These are phyloP conservation scores for Ceratina calcarata DNA, from an alignment of 1,140 invertebrate genomes.

Conservation along the genomic window DNA sequence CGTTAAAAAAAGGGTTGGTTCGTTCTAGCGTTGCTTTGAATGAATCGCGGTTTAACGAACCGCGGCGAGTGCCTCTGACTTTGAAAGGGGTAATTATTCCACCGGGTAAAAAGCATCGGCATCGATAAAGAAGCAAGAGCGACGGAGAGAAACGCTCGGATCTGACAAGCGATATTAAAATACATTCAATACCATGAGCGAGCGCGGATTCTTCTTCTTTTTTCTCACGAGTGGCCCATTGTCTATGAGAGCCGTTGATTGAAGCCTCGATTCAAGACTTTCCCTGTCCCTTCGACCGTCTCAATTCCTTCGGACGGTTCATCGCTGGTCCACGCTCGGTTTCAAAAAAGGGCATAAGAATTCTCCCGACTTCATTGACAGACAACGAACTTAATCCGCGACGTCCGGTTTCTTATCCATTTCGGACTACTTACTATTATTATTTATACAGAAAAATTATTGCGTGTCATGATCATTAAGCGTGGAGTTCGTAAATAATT, in stretches of 20 bases:
- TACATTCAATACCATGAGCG: not conserved
- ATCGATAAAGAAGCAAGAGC: not conserved
- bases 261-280: not conserved
- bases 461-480: too few relatives aligned
- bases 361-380: too few relatives aligned
- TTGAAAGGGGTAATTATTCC: constrained; percentile 23
- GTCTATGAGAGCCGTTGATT: constrained; percentile 8
- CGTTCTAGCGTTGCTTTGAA: not conserved
- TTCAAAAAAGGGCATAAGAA: too few relatives aligned
- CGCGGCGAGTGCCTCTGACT: not conserved
- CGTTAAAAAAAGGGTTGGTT: not conserved
- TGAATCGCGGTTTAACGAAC: constrained; percentile 44
- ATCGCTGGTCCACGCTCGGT: too few relatives aligned
- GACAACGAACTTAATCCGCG: not conserved
- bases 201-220: not conserved
- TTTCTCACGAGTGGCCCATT: not conserved
- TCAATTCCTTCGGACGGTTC: too few relatives aligned
- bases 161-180: constrained; percentile 33
- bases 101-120: not conserved
- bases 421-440: too few relatives aligned
- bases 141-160: not conserved
- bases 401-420: not conserved
- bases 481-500: too few relatives aligned
- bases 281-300: too few relatives aligned
- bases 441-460: too few relatives aligned